Conservation (phyloP, 2,888 invertebrate species). For the Hanleya hanleyi region DNA sequence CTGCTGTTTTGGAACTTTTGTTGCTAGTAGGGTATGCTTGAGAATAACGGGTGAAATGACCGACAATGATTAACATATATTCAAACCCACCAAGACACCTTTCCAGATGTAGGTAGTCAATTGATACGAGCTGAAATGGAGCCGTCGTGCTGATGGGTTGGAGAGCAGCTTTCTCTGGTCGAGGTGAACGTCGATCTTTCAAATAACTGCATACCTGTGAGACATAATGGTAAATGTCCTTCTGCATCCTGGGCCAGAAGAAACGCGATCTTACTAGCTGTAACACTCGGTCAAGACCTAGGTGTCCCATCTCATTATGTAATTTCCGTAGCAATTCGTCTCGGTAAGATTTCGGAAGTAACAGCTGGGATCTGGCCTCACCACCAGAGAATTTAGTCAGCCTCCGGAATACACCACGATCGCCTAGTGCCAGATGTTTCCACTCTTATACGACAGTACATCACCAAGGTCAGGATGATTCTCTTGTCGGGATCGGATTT, state of each 20-base stretch:
- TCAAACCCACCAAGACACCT: constrained; percentile 10
- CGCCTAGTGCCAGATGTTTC: not conserved
- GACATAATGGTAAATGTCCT: not conserved
- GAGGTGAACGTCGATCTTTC: no score
- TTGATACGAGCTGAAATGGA: constrained; percentile 14
- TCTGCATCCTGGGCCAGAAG: not conserved
- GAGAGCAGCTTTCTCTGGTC: constrained; percentile 7
- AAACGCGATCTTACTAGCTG: not conserved
- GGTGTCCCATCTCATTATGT: constrained; percentile 10
- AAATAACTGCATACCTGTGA: not conserved
- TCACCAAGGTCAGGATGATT: not conserved
- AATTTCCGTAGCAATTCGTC: not conserved
- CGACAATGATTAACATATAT: constrained; percentile 11
- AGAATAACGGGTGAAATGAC: constrained; percentile 15
- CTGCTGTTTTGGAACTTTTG: constrained; percentile 1
- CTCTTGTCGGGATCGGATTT: not conserved
- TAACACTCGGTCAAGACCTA: not conserved
- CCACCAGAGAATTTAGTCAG: not conserved
- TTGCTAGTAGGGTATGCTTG: constrained; percentile 9
- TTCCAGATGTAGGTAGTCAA: constrained; percentile 14
- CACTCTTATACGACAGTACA: not conserved
- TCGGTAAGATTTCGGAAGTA: not conserved
- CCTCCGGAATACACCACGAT: not conserved
- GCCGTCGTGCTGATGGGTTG: constrained; percentile 1
- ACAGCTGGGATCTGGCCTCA: not conserved